phyloP scores from a whole-genome alignment of 2,113 vertebrate genomes.

The Mandrillus leucophaeus region DNA sequence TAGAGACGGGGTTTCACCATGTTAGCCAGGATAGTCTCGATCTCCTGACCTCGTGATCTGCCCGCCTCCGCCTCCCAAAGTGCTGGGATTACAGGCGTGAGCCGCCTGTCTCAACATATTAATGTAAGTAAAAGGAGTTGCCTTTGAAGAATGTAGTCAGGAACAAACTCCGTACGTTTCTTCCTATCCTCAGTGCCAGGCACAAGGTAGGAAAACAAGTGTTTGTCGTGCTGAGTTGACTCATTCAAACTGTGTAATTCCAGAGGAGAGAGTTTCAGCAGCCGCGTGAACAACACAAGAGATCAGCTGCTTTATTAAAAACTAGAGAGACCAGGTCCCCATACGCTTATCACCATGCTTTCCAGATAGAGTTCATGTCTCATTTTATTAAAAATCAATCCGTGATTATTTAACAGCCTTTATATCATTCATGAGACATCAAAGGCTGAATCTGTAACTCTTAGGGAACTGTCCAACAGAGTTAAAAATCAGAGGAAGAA shows the following conservation, averaged over 20 bases:
- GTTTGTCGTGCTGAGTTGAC: background rate
- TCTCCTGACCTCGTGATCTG: no score
- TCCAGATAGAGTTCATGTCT: background rate
- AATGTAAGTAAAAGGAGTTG: background rate
- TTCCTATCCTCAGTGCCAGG: background rate
- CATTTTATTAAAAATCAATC: conserved; percentile 41
- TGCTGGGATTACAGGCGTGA: no score
- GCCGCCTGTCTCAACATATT: background rate
- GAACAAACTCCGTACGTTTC: background rate
- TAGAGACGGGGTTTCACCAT: no score
- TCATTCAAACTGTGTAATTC: background rate
- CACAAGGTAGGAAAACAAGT: background rate
- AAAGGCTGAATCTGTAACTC: conserved; percentile 19
- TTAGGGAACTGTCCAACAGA: background rate
- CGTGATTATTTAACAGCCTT: background rate
- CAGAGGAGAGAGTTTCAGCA: background rate
- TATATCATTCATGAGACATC: background rate
- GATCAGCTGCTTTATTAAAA: background rate
- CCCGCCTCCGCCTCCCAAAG: no score
- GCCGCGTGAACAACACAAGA: background rate
- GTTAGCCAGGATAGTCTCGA: no score
- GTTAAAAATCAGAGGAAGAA: background rate
- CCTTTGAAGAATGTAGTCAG: background rate
- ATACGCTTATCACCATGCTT: background rate
- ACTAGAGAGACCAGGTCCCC: background rate